These are phyloP conservation scores for Nesometra sesokonis DNA, from an alignment of 35 echinoderm and acorn worm genomes.

Conservation along the genomic window DNA sequence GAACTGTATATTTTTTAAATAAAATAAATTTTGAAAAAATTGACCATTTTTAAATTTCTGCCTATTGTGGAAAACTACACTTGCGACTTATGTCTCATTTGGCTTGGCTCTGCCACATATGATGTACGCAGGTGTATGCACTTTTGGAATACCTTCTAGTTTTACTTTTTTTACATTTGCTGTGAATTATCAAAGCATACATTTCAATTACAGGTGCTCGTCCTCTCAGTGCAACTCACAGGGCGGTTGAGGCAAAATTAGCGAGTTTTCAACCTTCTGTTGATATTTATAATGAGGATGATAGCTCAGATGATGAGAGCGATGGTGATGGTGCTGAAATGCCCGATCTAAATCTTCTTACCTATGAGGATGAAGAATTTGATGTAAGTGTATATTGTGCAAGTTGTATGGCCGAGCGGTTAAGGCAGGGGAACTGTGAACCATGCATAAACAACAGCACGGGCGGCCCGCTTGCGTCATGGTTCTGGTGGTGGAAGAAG, in stretches of 20 bases:
- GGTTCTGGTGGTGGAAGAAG: too few relatives aligned
- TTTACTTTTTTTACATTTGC: not conserved
- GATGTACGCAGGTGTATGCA: too few relatives aligned
- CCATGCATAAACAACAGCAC: too few relatives aligned
- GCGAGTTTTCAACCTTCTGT: slow-evolving; percentile 44
- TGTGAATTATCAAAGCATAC: not conserved
- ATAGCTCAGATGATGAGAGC: not conserved
- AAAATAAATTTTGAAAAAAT: too few relatives aligned
- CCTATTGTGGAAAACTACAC: too few relatives aligned
- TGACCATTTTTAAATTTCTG: too few relatives aligned
- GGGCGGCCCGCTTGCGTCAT: too few relatives aligned
- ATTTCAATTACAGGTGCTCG: not conserved
- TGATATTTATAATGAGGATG: slow-evolving; percentile 4
- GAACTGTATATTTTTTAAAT: too few relatives aligned
- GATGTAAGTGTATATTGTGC: slow-evolving; percentile 35
- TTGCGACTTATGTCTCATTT: too few relatives aligned
- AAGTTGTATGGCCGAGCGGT: not conserved
- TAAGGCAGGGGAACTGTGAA: too few relatives aligned
- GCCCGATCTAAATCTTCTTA: slow-evolving; percentile 47
- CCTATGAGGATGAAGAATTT: slow-evolving; percentile 84
- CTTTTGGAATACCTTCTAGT: too few relatives aligned
- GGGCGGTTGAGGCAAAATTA: slow-evolving; percentile 81
- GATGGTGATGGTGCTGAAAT: not conserved
- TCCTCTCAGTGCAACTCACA: slow-evolving; percentile 81
- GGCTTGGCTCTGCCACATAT: too few relatives aligned